Percentiles rank a stretch among this genome's conserved stretches.
Evolutionary conservation across 2,888 invertebrate genomes (phyloP).

Genomic region (Callyntrura guangdongensis): DNA sequence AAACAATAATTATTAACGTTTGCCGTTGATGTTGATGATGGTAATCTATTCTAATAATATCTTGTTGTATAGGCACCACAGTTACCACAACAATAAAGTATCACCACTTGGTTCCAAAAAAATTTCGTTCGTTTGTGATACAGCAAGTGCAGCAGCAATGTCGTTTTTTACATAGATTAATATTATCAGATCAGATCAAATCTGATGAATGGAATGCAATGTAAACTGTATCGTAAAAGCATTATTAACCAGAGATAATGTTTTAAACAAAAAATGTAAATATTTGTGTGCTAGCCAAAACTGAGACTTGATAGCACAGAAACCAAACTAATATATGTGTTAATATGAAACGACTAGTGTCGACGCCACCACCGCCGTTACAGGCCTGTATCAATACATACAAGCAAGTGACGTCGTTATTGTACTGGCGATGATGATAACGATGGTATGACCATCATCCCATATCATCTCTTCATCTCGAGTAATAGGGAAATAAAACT

Average conservation of each 20-base stretch:
- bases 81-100: background rate
- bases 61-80: background rate
- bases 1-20: constrained; percentile 12
- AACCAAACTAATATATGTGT: constrained; percentile 6
- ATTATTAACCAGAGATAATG: background rate
- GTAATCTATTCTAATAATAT: constrained; percentile 20
- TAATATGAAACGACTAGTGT: background rate
- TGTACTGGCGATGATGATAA: constrained; percentile 7
- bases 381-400: background rate
- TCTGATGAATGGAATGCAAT: constrained; percentile 27
- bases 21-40: background rate
- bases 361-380: background rate
- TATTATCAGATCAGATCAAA: background rate
- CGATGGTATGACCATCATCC: constrained; percentile 1
- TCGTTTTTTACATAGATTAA: background rate
- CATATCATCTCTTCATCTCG: background rate
- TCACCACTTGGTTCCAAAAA: background rate
- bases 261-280: constrained; percentile 24
- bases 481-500: background rate
- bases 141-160: background rate
- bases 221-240: background rate
- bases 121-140: background rate
- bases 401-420: background rate
- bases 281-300: constrained; percentile 41
- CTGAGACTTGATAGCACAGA: background rate